Evolutionary conservation across 2,888 invertebrate genomes (phyloP).

Genomic region (Serripes groenlandicus): DNA sequence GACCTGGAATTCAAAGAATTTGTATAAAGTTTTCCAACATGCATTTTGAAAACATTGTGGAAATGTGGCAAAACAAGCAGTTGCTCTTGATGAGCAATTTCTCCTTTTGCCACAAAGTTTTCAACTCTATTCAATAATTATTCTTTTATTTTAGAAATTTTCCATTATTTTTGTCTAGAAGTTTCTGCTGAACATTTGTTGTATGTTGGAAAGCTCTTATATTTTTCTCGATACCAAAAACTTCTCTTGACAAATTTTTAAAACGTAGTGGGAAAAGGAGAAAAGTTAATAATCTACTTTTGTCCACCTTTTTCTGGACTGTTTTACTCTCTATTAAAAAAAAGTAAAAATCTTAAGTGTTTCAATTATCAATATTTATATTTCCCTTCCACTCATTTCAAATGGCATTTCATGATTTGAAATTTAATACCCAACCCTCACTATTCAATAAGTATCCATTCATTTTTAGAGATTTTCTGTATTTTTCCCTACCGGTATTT

Average conservation of each 20-base stretch:
- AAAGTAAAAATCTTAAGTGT: not conserved
- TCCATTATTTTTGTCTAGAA: too few relatives aligned
- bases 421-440: too few relatives aligned
- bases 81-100: not conserved
- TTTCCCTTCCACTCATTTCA: too few relatives aligned
- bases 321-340: not conserved
- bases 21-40: not conserved
- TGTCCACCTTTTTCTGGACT: not conserved
- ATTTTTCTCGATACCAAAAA: not conserved
- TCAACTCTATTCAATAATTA: too few relatives aligned
- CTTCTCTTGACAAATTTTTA: not conserved
- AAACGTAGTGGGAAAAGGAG: not conserved
- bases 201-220: too few relatives aligned
- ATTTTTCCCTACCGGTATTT: too few relatives aligned
- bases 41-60: not conserved
- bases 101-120: not conserved
- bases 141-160: too few relatives aligned
- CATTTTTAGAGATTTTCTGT: too few relatives aligned
- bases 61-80: not conserved
- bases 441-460: too few relatives aligned
- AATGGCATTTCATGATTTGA: too few relatives aligned
- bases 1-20: conserved; percentile 74
- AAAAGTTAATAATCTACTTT: not conserved
- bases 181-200: too few relatives aligned
- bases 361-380: too few relatives aligned